phyloP scores from a whole-genome alignment of 2,113 vertebrate species.

The Archocentrus centrarchus region DNA sequence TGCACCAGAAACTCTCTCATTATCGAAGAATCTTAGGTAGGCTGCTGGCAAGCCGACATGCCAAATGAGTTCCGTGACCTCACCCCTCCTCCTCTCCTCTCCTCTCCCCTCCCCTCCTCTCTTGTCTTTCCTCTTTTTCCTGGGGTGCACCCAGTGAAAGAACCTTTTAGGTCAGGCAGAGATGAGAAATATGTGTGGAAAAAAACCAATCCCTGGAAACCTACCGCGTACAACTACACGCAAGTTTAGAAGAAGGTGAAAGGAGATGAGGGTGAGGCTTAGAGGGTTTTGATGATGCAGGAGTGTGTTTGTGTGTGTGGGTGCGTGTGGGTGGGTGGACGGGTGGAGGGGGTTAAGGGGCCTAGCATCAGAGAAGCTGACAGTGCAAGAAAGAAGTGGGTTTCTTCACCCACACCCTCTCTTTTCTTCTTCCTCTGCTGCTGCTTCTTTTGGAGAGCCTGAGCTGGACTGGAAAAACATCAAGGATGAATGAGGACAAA shows the following conservation, averaged over 20 bases:
- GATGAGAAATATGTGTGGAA: neutral
- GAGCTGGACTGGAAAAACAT: neutral
- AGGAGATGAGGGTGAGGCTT: slow-evolving; percentile 1
- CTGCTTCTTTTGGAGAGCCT: slow-evolving; percentile 24
- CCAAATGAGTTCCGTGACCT: neutral
- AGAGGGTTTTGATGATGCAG: neutral
- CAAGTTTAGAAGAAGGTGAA: neutral
- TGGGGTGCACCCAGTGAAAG: neutral
- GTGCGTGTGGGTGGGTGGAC: neutral
- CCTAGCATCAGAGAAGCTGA: slow-evolving; percentile 63
- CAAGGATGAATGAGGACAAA: slow-evolving; percentile 13
- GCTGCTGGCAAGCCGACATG: slow-evolving; percentile 20
- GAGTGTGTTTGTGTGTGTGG: neutral
- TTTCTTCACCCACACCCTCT: slow-evolving; percentile 9
- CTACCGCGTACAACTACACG: neutral
- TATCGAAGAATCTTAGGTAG: slow-evolving; percentile 36
- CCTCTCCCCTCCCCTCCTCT: neutral
- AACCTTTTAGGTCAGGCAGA: neutral
- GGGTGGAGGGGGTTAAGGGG: neutral
- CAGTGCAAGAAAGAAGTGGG: slow-evolving; percentile 40
- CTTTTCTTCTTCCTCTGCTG: slow-evolving; percentile 13
- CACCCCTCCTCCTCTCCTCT: neutral
- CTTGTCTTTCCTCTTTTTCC: neutral
- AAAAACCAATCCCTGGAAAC: neutral
- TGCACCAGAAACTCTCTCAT: slow-evolving; percentile 30